Base-by-base conservation (phyloP, 1,140 invertebrate species). In the Sminthurinus signatus region DNA sequence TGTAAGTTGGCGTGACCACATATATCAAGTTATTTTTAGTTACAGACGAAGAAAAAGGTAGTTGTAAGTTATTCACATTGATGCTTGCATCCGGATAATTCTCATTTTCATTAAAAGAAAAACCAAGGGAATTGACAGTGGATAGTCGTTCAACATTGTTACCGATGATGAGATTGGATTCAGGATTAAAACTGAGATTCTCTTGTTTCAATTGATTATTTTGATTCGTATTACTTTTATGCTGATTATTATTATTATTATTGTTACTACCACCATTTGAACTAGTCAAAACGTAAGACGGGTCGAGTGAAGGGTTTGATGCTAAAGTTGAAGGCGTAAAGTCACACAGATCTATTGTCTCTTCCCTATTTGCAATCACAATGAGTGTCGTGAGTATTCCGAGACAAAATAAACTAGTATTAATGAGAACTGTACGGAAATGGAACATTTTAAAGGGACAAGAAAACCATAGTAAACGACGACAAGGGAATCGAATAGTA, bases 1-100 rank as follows among this genome's bases (percentile, higher is more conserved):
- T 67, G 55, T 69, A 72, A 29, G 70, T 72, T 5, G 70, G 70
- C 2, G 70, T 72, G 1, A 72, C 63, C 14, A 72, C 60, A 36
- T 57, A 72, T 14, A 72, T 54, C 15, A 57, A 29, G 29, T 50
- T 60, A 28, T 17, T 31, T 17, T 56, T 42, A 15, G 39, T 31
- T 4, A 19, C 5, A 4, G 54, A 61, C 2, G 21, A 31, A 32
- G 21, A 31, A 21, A 51, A 61, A 12, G 43, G 36, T 27, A 43
- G 19, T 14, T 27, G 43, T 12, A 43, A 17, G 21, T 61, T 61
- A 27, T 21, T 52, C 2, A 28, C 29, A 28, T 23, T 52, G 2
- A 52, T 25, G n/a, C 50, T 52, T 14, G 50, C 23, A 52, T 28
- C 50, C 32, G 5, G 5, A 8, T 8, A 52, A n/a, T 52, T 8